Evolutionary conservation across 1,140 invertebrate genomes (phyloP).

Genomic region (silkworm (Bombyx mori)): ASM3026992v2 NC_085117.1:10949001-10949500

Average conservation of each 20-base stretch:
- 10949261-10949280: slow-evolving; percentile 56
- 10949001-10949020: slow-evolving; percentile 68
- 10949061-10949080: slow-evolving; percentile 71
- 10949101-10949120: slow-evolving; percentile 70
- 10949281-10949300: slow-evolving; percentile 53
- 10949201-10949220: slow-evolving; percentile 53
- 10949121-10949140: slow-evolving; percentile 60
- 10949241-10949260: slow-evolving; percentile 57
- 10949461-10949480: slow-evolving; percentile 47
- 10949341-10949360: slow-evolving; percentile 56
- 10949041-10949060: slow-evolving; percentile 70
- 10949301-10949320: slow-evolving; percentile 41
- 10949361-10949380: slow-evolving; percentile 35
- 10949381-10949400: slow-evolving; percentile 41
- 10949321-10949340: slow-evolving; percentile 49
- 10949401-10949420: slow-evolving; percentile 36
- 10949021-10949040: slow-evolving; percentile 70
- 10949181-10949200: slow-evolving; percentile 58
- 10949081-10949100: slow-evolving; percentile 76
- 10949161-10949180: slow-evolving; percentile 58
- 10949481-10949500: slow-evolving; percentile 51
- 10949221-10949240: slow-evolving; percentile 55
- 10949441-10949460: slow-evolving; percentile 21
- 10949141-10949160: slow-evolving; percentile 60
- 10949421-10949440: slow-evolving; percentile 26